These are phyloP conservation scores for Lasioglossum calceatum DNA, from an alignment of 2,888 invertebrate species.

Conservation along the genomic window DNA sequence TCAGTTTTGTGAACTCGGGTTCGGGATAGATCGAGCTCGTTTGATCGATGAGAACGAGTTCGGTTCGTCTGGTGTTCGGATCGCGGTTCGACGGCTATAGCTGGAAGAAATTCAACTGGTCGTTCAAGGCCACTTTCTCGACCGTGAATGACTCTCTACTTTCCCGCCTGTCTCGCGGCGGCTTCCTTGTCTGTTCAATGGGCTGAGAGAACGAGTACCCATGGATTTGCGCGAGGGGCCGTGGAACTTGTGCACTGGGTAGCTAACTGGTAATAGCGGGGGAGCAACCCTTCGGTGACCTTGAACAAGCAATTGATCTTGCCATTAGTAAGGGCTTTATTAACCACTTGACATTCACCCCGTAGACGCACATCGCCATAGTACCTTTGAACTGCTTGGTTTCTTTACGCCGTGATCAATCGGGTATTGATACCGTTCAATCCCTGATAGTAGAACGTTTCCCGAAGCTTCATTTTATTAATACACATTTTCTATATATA, in stretches of 20 bases:
- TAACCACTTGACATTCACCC: background rate
- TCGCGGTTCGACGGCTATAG: background rate
- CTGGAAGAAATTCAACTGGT: conserved; percentile 13
- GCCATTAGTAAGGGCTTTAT: background rate
- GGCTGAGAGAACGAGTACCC: background rate
- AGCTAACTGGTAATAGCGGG: background rate
- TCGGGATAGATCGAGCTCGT: background rate
- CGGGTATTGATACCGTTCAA: background rate
- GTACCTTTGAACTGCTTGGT: background rate
- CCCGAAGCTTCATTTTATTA: background rate
- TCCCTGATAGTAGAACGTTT: background rate
- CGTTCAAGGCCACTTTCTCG: conserved; percentile 21
- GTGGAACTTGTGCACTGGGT: background rate
- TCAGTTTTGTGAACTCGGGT: background rate
- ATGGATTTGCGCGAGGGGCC: conserved; percentile 1
- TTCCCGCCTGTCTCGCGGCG: background rate
- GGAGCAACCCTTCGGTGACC: background rate
- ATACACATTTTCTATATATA: background rate
- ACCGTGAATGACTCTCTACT: conserved; percentile 15
- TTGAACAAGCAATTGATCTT: conserved; percentile 7
- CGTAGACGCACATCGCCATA: no score
- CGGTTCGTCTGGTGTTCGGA: background rate
- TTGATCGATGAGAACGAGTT: conserved; percentile 2
- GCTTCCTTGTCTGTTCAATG: conserved; percentile 16
- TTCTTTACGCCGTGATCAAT: background rate